A percentile compares a stretch with the other conserved stretches of the same genome.
Conservation (phyloP, 1,140 invertebrate genomes). For the Caenorhabditis brenneri region DNA sequence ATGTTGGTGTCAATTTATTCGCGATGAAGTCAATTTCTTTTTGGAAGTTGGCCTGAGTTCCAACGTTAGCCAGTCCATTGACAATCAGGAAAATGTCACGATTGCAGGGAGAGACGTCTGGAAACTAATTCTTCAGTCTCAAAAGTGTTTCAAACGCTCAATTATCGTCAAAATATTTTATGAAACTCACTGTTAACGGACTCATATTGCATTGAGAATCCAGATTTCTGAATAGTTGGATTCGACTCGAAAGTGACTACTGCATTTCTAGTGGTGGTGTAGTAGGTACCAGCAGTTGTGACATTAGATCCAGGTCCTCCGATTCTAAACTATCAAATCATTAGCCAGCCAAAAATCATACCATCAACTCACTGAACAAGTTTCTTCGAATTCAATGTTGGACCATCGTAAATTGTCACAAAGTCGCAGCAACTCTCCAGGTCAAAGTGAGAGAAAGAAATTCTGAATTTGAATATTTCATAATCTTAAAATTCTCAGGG, state of each 20-base stretch:
- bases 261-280: slow-evolving; percentile 51
- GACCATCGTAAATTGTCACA: slow-evolving; percentile 55
- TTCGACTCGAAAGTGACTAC: slow-evolving; percentile 52
- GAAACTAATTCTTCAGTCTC: background rate
- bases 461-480: background rate
- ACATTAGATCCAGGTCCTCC: slow-evolving; percentile 51
- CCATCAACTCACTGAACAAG: slow-evolving; percentile 5
- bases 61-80: slow-evolving; percentile 52
- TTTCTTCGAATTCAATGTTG: background rate
- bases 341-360: too few species aligned
- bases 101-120: slow-evolving; percentile 57
- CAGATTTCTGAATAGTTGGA: slow-evolving; percentile 42
- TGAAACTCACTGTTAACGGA: slow-evolving; percentile 51
- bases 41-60: slow-evolving; percentile 54
- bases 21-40: slow-evolving; percentile 59
- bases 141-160: too few species aligned
- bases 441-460: slow-evolving; percentile 51
- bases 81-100: slow-evolving; percentile 58
- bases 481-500: background rate
- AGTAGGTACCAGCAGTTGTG: slow-evolving; percentile 35
- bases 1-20: slow-evolving; percentile 51
- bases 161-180: too few species aligned
- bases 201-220: slow-evolving; percentile 51
- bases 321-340: slow-evolving; percentile 28
- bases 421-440: slow-evolving; percentile 55